These are phyloP conservation scores for Poecilia gillii DNA, from an alignment of 2,797 vertebrate genomes.

Conservation along the genomic window DNA sequence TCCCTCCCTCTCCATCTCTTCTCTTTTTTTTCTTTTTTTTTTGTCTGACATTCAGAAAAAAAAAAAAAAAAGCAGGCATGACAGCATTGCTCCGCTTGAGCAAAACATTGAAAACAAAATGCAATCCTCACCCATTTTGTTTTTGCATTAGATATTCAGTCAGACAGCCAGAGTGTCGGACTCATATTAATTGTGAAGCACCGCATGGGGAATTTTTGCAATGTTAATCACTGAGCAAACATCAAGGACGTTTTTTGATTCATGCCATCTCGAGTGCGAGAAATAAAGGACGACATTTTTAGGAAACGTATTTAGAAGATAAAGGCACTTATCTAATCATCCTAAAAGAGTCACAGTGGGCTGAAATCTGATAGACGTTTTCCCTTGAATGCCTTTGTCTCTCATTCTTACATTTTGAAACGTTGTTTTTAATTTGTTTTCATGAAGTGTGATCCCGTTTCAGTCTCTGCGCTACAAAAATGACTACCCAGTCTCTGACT, in stretches of 20 bases:
- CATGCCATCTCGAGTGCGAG: constrained; percentile 64
- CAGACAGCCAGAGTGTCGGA: constrained; percentile 62
- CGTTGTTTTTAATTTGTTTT: not conserved
- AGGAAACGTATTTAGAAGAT: constrained; percentile 63
- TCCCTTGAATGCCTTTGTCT: constrained; percentile 36
- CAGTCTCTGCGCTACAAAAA: constrained; percentile 49
- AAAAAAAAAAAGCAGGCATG: constrained; percentile 77
- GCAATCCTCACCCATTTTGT: constrained; percentile 76
- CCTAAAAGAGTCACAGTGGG: constrained; percentile 40
- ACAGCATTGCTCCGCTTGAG: constrained; percentile 83
- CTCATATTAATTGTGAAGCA: constrained; percentile 75
- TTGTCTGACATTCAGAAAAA: constrained; percentile 84
- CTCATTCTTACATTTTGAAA: constrained; percentile 27
- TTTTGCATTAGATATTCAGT: constrained; percentile 73
- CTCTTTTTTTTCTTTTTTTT: constrained; percentile 70
- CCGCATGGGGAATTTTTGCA: constrained; percentile 65
- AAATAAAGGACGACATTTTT: constrained; percentile 68
- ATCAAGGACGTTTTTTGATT: constrained; percentile 70
- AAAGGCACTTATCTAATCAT: constrained; percentile 64
- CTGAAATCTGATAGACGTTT: constrained; percentile 49
- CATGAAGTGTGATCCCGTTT: constrained; percentile 20
- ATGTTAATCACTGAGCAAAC: constrained; percentile 72
- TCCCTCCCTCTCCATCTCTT: constrained; percentile 79
- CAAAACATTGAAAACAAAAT: constrained; percentile 84
- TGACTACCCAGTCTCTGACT: constrained; percentile 47